phyloP scores from a whole-genome alignment of 2,113 vertebrate species.

The Dermatemys mawii region DNA sequence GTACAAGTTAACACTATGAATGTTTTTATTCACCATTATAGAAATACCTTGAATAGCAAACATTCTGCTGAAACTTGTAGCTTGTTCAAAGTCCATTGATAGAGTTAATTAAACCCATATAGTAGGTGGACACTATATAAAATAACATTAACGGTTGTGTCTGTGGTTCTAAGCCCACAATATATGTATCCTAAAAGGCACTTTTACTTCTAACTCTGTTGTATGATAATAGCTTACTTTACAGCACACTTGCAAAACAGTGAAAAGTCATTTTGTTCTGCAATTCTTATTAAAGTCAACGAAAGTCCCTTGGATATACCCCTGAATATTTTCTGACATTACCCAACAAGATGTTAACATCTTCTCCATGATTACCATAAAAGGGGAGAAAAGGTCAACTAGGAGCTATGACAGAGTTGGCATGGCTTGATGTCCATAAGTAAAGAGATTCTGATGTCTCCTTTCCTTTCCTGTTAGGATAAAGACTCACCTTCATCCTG shows the following conservation, averaged over 20 bases:
- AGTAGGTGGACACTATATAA: background rate
- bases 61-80: background rate
- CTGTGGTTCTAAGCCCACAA: background rate
- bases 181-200: background rate
- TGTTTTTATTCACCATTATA: background rate
- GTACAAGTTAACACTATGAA: background rate
- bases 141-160: background rate
- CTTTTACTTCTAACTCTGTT: background rate
- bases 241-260: background rate
- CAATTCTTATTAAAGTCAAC: background rate
- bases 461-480: background rate
- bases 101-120: background rate
- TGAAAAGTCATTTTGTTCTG: background rate
- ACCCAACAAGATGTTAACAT: background rate
- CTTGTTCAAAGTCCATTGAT: background rate
- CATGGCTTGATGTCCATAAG: background rate
- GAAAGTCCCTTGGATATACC: background rate
- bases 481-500: background rate
- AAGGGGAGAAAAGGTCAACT: background rate
- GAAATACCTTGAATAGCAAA: background rate
- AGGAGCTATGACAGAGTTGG: background rate
- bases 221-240: background rate
- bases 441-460: background rate
- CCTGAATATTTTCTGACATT: background rate
- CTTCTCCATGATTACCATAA: background rate